Evolutionary conservation across 2,113 vertebrate species (phyloP).

Genomic region (Cettia cetti): DNA sequence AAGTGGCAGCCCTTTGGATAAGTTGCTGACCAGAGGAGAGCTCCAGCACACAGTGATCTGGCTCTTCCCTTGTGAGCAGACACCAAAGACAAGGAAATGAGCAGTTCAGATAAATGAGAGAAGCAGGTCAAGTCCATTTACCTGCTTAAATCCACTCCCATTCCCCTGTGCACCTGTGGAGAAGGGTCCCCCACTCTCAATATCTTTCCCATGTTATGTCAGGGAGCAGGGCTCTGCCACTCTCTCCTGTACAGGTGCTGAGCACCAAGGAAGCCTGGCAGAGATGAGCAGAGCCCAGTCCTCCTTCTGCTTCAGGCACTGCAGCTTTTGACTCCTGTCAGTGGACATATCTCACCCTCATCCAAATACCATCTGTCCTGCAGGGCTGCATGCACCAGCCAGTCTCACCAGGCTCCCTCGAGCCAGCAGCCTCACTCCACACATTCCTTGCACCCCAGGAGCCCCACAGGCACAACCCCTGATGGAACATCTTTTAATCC

Average conservation of each 20-base stretch:
- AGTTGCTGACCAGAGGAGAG: background rate
- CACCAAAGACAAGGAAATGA: background rate
- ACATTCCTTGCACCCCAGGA: background rate
- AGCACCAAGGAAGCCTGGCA: background rate
- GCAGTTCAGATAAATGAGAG: background rate
- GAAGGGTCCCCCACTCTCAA: accelerated
- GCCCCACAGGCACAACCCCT: accelerated
- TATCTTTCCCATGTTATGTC: accelerated
- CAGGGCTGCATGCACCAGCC: background rate
- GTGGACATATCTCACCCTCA: background rate
- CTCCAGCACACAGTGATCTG: background rate
- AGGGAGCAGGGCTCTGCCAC: background rate
- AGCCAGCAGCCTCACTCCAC: background rate
- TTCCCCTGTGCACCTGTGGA: background rate
- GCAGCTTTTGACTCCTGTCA: background rate
- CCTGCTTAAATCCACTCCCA: background rate
- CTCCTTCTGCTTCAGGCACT: background rate
- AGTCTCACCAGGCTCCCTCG: background rate
- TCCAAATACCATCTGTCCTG: background rate
- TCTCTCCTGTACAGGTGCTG: background rate
- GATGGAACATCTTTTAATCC: background rate
- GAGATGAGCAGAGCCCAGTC: background rate
- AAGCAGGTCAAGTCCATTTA: background rate
- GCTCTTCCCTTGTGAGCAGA: background rate
- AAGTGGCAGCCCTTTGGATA: background rate